Conservation (phyloP, 2,888 invertebrate species). For the Philereme transversata region DNA sequence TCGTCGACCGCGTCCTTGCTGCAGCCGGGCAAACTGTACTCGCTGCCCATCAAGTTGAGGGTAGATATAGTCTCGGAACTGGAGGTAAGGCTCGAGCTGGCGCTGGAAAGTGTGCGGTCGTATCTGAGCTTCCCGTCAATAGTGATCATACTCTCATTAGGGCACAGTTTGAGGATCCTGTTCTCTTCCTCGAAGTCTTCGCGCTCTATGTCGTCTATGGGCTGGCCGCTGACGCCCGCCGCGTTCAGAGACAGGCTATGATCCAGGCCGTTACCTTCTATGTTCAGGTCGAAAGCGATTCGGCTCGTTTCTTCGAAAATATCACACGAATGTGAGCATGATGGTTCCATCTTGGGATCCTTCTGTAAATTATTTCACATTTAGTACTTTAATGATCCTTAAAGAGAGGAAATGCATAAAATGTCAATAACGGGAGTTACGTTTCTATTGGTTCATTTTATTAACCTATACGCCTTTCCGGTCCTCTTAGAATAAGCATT, state of each 20-base stretch:
- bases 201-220: slow-evolving; percentile 73
- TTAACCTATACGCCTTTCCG: too few relatives aligned
- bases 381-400: not conserved
- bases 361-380: slow-evolving; percentile 25
- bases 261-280: slow-evolving; percentile 12
- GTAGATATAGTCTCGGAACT: slow-evolving; percentile 75
- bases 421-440: too few relatives aligned
- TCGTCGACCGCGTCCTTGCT: slow-evolving; percentile 69
- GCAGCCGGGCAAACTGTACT: slow-evolving; percentile 69
- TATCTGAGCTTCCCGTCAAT: slow-evolving; percentile 67
- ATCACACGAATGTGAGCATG: slow-evolving; percentile 70
- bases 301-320: slow-evolving; percentile 59
- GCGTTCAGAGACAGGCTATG: slow-evolving; percentile 48
- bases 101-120: slow-evolving; percentile 65
- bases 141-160: slow-evolving; percentile 56
- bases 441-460: too few relatives aligned
- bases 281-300: slow-evolving; percentile 48
- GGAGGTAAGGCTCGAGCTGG: slow-evolving; percentile 69
- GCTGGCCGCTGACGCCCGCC: slow-evolving; percentile 53
- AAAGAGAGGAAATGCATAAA: too few relatives aligned
- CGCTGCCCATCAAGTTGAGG: slow-evolving; percentile 57
- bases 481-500: too few relatives aligned
- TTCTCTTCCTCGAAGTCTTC: slow-evolving; percentile 79
- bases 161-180: slow-evolving; percentile 70
- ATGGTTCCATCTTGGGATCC: slow-evolving; percentile 69